Base-by-base conservation (phyloP, 2,888 invertebrate species). In the Smittia sp. region DNA sequence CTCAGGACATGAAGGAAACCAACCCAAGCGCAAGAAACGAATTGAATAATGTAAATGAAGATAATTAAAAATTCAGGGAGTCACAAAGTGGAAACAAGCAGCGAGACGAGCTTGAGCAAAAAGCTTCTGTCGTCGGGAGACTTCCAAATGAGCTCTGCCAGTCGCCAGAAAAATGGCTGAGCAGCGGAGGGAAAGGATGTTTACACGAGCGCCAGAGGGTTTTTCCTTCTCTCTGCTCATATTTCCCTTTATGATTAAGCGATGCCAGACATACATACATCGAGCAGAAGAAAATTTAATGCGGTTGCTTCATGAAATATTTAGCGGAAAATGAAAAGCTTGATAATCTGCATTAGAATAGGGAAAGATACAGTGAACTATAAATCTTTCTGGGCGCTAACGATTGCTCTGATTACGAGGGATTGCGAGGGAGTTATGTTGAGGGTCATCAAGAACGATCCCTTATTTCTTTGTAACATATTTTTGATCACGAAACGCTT, bases 41-140 rank as follows among this genome's bases (percentile, higher is more conserved):
- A 38, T 72, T 72, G 62, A 72, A 62, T 72, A 72, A 72, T 72
- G 72, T 54, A 72, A 72, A 72, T 72, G 72, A 39, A 54, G 72
- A 62, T 72, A 72, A 72, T 72, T 72, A 72, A 58, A 58, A 72
- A 62, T 72, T 72, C 62, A 72, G 62, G 38, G 69, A 24, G 63
- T 63, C 20, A 63, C 63, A 63, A 63, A 63, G 63, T 63, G 63
- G 63, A 63, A 63, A 63, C 63, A 63, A 63, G 63, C 63, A 58
- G 3, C 63, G 63, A 63, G 32, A 67, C 39, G 22, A 15, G 11
- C 46, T 20, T 24, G 39, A 22, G 46, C 15, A 46, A 24, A 68
- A 39, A n/a, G 7, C 11, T 11, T 46, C 32, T 9, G 32, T 32
- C 32, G 46, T 24, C 24, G 65, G 32, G 65, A 15, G 32, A 65